These are phyloP conservation scores for Pandemis heparana DNA, from an alignment of 2,888 invertebrate species.

Conservation along the genomic window DNA sequence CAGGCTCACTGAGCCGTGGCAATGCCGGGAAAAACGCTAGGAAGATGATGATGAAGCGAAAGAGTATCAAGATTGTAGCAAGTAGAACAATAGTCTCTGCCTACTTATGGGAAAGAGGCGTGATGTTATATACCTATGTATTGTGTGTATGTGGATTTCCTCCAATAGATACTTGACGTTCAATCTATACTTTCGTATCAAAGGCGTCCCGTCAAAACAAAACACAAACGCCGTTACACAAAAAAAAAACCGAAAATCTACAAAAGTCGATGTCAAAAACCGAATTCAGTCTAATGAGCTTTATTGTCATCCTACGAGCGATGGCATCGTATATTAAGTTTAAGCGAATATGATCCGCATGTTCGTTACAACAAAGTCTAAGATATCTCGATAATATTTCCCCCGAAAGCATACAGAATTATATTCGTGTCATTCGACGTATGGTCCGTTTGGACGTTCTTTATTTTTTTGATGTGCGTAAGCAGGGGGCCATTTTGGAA, in stretches of 20 bases:
- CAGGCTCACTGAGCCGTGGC: no score
- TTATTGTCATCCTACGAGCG: constrained; percentile 45
- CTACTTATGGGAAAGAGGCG: no score
- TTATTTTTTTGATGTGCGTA: constrained; percentile 27
- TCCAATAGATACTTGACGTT: no score
- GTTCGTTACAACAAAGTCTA: constrained; percentile 53
- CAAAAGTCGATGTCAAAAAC: constrained; percentile 26
- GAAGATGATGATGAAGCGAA: no score
- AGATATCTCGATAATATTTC: constrained; percentile 58
- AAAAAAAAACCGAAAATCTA: constrained; percentile 15
- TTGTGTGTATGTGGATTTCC: no score
- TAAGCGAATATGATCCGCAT: constrained; percentile 60
- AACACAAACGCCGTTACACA: background rate
- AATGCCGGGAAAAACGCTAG: no score
- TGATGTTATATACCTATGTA: no score
- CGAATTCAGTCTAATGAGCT: constrained; percentile 30
- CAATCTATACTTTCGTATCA: background rate
- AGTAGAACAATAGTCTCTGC: no score
- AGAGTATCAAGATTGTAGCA: no score
- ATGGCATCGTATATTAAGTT: constrained; percentile 44
- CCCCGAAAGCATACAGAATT: constrained; percentile 59
- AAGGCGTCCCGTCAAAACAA: constrained; percentile 2
- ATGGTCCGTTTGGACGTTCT: constrained; percentile 56
- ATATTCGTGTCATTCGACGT: constrained; percentile 66
- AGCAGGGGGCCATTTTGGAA: no score